Conservation (phyloP, 2,113 vertebrate species). For the Heteronetta atricapilla region DNA sequence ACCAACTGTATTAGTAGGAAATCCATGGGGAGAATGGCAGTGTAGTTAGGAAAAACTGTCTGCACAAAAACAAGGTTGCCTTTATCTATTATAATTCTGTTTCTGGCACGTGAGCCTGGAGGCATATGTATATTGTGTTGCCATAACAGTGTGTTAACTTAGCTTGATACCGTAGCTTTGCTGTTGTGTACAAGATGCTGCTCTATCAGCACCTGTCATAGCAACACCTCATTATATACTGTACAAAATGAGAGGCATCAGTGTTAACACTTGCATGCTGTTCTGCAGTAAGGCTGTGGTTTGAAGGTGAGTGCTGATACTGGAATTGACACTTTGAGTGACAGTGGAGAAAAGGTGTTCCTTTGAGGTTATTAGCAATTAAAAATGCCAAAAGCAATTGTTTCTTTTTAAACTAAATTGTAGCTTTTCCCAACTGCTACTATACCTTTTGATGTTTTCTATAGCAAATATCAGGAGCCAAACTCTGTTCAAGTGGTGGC, state of each 20-base stretch:
- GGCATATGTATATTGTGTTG: accelerated
- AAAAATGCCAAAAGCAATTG: neutral
- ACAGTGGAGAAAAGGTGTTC: neutral
- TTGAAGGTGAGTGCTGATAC: neutral
- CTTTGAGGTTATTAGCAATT: neutral
- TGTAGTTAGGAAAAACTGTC: neutral
- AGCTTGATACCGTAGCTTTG: neutral
- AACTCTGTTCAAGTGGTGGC: neutral
- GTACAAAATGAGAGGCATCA: neutral
- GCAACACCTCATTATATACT: neutral
- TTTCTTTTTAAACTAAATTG: neutral
- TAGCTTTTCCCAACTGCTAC: neutral
- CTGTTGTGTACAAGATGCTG: neutral
- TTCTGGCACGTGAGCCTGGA: neutral
- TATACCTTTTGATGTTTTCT: neutral
- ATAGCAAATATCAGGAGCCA: neutral
- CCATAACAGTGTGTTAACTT: neutral
- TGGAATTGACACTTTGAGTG: neutral
- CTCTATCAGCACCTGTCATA: neutral
- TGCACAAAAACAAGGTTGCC: neutral
- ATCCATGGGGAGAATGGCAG: neutral
- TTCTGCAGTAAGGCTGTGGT: neutral
- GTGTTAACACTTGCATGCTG: neutral
- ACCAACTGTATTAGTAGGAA: neutral
- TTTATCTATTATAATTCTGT: neutral